A percentile compares a stretch with the other conserved stretches of the same genome.
Evolutionary conservation across 2,888 invertebrate species (phyloP).

Genomic region (Nematopogon swammerdamellus): DNA sequence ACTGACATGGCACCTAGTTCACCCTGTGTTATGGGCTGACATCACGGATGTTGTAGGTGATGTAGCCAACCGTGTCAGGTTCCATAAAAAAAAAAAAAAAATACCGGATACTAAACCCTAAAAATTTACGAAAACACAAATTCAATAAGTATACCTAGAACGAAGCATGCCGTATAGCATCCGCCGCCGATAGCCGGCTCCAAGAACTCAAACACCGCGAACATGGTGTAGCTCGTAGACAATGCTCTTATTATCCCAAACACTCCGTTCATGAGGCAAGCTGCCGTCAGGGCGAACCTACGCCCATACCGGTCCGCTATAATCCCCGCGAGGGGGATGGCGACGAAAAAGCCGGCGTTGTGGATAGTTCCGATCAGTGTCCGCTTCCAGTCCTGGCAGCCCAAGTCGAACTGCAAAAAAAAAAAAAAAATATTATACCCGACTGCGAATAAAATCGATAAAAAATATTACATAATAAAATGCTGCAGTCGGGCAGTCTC

Average conservation of each 20-base stretch:
- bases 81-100: too few relatives aligned
- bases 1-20: too few relatives aligned
- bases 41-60: too few relatives aligned
- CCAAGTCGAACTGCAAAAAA: slow-evolving; percentile 59
- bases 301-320: slow-evolving; percentile 73
- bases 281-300: slow-evolving; percentile 55
- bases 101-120: too few relatives aligned
- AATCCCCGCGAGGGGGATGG: slow-evolving; percentile 66
- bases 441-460: too few relatives aligned
- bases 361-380: slow-evolving; percentile 72
- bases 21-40: too few relatives aligned
- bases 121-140: too few relatives aligned
- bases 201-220: slow-evolving; percentile 55
- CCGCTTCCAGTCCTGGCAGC: slow-evolving; percentile 70
- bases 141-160: slow-evolving; percentile 62
- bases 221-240: slow-evolving; percentile 56
- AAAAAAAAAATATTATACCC: too few relatives aligned
- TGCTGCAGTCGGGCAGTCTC: too few relatives aligned
- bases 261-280: slow-evolving; percentile 50
- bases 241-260: slow-evolving; percentile 57
- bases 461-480: too few relatives aligned
- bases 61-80: too few relatives aligned
- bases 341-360: slow-evolving; percentile 70
- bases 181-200: slow-evolving; percentile 58
- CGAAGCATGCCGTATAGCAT: slow-evolving; percentile 58